Base-by-base conservation (phyloP, 2,888 invertebrate genomes). In the Subacronicta megacephala region DNA sequence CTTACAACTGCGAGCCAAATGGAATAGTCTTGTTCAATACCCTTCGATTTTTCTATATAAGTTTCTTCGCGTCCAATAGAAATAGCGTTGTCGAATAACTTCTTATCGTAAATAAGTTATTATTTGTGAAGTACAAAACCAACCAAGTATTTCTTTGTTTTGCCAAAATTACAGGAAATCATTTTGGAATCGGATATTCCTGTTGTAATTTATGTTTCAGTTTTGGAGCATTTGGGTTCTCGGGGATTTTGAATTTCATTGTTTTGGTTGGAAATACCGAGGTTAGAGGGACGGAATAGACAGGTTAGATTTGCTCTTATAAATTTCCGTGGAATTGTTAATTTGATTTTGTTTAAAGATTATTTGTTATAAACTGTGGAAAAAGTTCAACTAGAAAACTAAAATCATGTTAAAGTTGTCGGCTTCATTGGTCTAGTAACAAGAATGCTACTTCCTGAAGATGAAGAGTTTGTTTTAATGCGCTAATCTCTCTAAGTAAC, bases 21-120 rank as follows among this genome's bases (percentile, higher is more conserved):
- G 84, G 84, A 84, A 83, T 77, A 81, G 81, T 78, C 82, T 66
- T 84, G 84, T 84, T 62, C 61, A 35, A 66, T 68, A 20, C 33
- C 55, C 33, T 67, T 73, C 54, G 62, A 73, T 70, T 75, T 73
- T 73, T 71, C 58, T 71, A 54, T 69, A 67, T 61, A 72, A 72
- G 67, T 70, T 73, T 49, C 65, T 73, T 59, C 50, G 55, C 55
- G 51, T 52, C 46, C 57, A 35, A 44, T 52, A 40, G 37, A 55
- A 64, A 60, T 47, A 46, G 38, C 55, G 15, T 15, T 56, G 38
- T 49, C 49, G 46, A 41, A 29, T 36, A 51, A 47, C 51, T 63
- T 61, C 15, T 62, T 56, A 53, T 50, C 57, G 36, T 71, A 54
- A 64, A 64, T 72, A 63, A 67, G 41, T 71, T 58, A 71, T 62